Evolutionary conservation across 2,113 vertebrate genomes (phyloP).

Genomic region (Phyllostomus discolor): DNA sequence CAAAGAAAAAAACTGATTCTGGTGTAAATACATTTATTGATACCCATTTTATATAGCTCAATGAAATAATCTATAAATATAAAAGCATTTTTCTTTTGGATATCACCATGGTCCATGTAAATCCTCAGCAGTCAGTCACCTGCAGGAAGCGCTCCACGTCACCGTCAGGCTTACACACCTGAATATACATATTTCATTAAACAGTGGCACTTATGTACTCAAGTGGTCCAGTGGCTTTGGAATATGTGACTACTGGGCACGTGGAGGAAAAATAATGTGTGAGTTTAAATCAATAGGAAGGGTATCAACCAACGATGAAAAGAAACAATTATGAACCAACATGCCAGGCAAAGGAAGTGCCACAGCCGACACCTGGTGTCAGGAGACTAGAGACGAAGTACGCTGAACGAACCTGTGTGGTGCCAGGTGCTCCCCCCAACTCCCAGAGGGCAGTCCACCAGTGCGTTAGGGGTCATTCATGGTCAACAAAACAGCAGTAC

Average conservation of each 20-base stretch:
- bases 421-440: not conserved
- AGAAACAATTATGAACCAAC: slow-evolving; percentile 47
- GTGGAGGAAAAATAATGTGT: slow-evolving; percentile 40
- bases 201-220: slow-evolving; percentile 73
- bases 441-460: slow-evolving; percentile 12
- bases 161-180: slow-evolving; percentile 66
- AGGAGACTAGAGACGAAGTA: slow-evolving; percentile 42
- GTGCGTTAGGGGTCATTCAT: slow-evolving; percentile 26
- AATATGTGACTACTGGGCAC: slow-evolving; percentile 59
- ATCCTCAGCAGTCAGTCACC: slow-evolving; percentile 73
- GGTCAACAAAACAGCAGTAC: slow-evolving; percentile 26
- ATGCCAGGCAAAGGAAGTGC: slow-evolving; percentile 51
- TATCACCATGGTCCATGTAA: slow-evolving; percentile 75
- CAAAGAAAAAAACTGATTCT: slow-evolving; percentile 56
- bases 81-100: slow-evolving; percentile 75
- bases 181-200: slow-evolving; percentile 58
- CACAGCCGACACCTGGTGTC: slow-evolving; percentile 62
- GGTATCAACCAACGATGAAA: slow-evolving; percentile 53
- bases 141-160: slow-evolving; percentile 65
- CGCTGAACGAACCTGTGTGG: not conserved
- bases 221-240: slow-evolving; percentile 75
- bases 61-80: slow-evolving; percentile 78
- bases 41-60: slow-evolving; percentile 77
- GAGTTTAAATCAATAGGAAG: slow-evolving; percentile 33
- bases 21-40: slow-evolving; percentile 82